Conservation (phyloP, 2,888 invertebrate genomes). For the Tillus elongatus region DNA sequence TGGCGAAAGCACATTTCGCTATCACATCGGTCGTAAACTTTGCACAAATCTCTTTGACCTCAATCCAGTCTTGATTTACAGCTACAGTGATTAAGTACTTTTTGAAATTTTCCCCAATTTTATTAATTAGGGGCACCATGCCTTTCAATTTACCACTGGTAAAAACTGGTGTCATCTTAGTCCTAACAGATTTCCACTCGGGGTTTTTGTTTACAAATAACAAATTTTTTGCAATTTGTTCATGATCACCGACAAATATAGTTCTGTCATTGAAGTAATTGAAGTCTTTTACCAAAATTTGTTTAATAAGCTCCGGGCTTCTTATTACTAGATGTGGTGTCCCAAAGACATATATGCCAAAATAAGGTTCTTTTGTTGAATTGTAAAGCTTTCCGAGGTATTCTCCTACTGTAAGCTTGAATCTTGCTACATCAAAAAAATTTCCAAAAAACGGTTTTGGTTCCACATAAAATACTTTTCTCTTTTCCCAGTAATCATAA, state of each 20-base stretch:
- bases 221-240: conserved; percentile 39
- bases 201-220: conserved; percentile 43
- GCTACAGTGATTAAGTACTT: conserved; percentile 17
- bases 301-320: conserved; percentile 43
- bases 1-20: conserved; percentile 41
- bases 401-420: conserved; percentile 19
- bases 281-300: conserved; percentile 44
- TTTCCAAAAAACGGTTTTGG: conserved; percentile 41
- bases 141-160: conserved; percentile 47
- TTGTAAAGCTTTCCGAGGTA: conserved; percentile 12
- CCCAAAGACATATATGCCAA: conserved; percentile 45
- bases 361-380: conserved; percentile 29
- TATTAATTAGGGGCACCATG: conserved; percentile 45
- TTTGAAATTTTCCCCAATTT: conserved; percentile 32
- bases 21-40: conserved; percentile 43
- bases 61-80: conserved; percentile 17
- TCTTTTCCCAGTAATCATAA: conserved; percentile 41
- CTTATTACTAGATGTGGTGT: conserved; percentile 43
- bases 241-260: conserved; percentile 37
- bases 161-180: conserved; percentile 47
- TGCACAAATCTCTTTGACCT: conserved; percentile 33
- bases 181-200: conserved; percentile 46
- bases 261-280: conserved; percentile 43
- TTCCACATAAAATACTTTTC: conserved; percentile 34
- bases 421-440: conserved; percentile 33